A percentile compares a stretch with the other conserved stretches of the same genome.
These are phyloP conservation scores for Rhagoletis zephyria DNA, from an alignment of 1,140 invertebrate species.

Conservation along the genomic window DNA sequence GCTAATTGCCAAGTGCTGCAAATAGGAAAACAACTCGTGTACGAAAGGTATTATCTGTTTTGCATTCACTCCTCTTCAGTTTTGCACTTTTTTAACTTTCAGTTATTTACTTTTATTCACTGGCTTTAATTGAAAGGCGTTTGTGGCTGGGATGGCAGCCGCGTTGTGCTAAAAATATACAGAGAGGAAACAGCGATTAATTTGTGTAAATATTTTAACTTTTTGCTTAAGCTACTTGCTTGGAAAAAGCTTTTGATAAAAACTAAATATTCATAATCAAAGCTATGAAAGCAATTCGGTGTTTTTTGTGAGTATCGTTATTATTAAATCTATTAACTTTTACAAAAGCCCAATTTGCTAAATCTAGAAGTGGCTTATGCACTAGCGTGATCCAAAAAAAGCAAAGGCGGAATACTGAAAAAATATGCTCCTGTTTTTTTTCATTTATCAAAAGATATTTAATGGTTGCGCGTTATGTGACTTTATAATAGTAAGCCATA, in stretches of 20 bases:
- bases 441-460: too few species aligned
- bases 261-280: neutral
- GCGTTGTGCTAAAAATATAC: neutral
- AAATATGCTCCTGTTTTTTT: too few species aligned
- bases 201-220: neutral
- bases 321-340: too few species aligned
- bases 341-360: too few species aligned
- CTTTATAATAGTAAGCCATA: too few species aligned
- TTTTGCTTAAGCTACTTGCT: neutral
- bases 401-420: too few species aligned
- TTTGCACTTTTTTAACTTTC: neutral
- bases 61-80: neutral
- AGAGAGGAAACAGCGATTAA: neutral
- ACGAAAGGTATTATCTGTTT: neutral
- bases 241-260: neutral
- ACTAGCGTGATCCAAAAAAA: too few species aligned
- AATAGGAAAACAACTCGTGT: neutral
- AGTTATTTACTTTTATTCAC: conserved; percentile 21
- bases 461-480: too few species aligned
- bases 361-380: too few species aligned
- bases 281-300: too few species aligned
- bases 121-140: conserved; percentile 36
- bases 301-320: too few species aligned
- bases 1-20: conserved; percentile 3
- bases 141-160: neutral